These are phyloP conservation scores for Sclerodermus sp. DNA, from an alignment of 2,888 invertebrate genomes.

Conservation along the genomic window DNA sequence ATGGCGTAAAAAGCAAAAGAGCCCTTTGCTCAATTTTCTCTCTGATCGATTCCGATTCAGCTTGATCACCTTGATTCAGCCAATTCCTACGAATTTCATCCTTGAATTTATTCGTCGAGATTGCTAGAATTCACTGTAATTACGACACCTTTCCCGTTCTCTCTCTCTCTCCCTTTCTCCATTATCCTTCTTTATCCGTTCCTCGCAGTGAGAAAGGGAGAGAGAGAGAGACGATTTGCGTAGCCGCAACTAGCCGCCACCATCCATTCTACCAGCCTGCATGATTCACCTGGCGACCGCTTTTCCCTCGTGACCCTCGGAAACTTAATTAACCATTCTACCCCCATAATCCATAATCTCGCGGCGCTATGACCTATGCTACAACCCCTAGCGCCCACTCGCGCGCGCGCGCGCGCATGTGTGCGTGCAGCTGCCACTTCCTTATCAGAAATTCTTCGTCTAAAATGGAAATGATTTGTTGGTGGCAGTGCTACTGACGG, in stretches of 20 bases:
- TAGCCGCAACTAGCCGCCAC: neutral
- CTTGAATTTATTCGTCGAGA: conserved; percentile 15
- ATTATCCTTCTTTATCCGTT: too few species aligned
- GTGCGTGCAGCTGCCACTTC: too few species aligned
- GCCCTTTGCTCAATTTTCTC: too few species aligned
- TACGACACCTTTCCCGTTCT: conserved; percentile 3
- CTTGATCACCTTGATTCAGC: too few species aligned
- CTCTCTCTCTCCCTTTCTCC: neutral
- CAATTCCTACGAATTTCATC: conserved; percentile 11
- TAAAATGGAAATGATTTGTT: too few species aligned
- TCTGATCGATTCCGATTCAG: too few species aligned
- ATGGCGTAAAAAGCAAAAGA: too few species aligned
- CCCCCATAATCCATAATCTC: conserved; percentile 32
- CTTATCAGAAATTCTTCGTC: too few species aligned
- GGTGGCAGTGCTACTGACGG: neutral
- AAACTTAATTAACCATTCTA: conserved; percentile 52
- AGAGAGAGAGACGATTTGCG: neutral
- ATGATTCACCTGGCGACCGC: conserved; percentile 41
- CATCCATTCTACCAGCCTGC: conserved; percentile 19
- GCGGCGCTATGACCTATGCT: too few species aligned
- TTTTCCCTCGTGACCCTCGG: conserved; percentile 41
- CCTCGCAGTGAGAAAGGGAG: too few species aligned
- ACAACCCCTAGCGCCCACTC: too few species aligned
- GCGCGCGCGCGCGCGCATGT: too few species aligned
- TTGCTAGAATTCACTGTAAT: conserved; percentile 2